phyloP scores from a whole-genome alignment of 2,113 vertebrate genomes.

The Chloropsis cyanopogon region DNA sequence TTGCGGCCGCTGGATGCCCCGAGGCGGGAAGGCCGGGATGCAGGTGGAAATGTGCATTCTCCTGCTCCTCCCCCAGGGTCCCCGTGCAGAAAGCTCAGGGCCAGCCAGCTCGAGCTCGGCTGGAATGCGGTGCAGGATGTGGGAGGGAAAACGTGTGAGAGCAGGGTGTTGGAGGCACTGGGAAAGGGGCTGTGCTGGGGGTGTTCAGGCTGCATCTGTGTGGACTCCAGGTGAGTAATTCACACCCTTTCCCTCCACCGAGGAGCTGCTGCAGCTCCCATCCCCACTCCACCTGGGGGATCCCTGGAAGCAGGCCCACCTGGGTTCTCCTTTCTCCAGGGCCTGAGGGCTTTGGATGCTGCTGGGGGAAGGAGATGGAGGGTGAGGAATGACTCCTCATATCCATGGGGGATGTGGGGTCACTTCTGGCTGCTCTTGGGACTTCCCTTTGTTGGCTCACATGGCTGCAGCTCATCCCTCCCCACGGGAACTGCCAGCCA shows the following conservation, averaged over 20 bases:
- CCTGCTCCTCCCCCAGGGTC: not conserved
- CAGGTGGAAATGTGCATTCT: not conserved
- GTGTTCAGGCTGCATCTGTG: not conserved
- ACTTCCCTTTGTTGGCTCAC: not conserved
- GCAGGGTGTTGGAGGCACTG: not conserved
- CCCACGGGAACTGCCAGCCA: not conserved
- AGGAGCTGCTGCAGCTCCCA: not conserved
- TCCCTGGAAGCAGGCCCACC: not conserved
- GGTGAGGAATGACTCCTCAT: not conserved
- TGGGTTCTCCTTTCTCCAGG: not conserved
- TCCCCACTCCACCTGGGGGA: not conserved
- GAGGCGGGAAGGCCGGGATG: not conserved
- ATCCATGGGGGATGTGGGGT: not conserved
- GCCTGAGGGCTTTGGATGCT: not conserved
- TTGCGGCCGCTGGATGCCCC: not conserved
- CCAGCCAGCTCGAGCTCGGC: not conserved
- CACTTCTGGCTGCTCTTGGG: not conserved
- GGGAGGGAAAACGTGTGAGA: not conserved
- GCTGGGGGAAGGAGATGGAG: not conserved
- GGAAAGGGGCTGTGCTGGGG: not conserved
- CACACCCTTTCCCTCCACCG: not conserved
- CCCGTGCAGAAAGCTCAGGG: not conserved
- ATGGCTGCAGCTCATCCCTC: not conserved
- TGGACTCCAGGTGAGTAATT: slow-evolving; percentile 17
- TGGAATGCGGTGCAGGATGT: not conserved